Evolutionary conservation across 2,113 vertebrate species (phyloP).

Genomic region (Naja naja): DNA sequence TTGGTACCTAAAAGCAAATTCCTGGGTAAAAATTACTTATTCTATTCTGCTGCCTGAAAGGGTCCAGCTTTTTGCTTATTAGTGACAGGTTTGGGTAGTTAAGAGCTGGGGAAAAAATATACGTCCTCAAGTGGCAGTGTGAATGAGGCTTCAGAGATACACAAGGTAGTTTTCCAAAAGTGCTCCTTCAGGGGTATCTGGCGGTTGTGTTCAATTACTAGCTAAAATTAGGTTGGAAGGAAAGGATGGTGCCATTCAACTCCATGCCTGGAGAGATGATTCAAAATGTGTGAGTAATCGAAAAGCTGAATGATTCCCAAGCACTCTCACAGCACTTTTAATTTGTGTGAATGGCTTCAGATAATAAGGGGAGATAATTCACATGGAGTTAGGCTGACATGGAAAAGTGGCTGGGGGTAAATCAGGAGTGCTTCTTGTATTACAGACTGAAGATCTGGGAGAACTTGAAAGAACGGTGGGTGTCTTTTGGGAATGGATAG

Average conservation of each 20-base stretch:
- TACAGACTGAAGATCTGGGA: neutral
- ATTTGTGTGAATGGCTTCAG: neutral
- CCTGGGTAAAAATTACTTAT: constrained; percentile 51
- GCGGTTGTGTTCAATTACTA: constrained; percentile 49
- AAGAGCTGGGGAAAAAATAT: constrained; percentile 38
- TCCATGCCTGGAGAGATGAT: neutral
- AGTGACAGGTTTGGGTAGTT: constrained; percentile 45
- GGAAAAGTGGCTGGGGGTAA: neutral
- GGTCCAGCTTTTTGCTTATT: constrained; percentile 52
- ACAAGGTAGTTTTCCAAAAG: constrained; percentile 58
- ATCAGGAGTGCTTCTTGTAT: neutral
- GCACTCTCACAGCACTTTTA: neutral
- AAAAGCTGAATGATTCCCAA: neutral
- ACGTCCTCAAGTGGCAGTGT: constrained; percentile 45
- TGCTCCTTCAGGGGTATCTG: constrained; percentile 51
- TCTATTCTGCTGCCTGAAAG: constrained; percentile 47
- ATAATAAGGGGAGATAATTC: neutral
- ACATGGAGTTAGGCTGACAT: neutral
- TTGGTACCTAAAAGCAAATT: constrained; percentile 40
- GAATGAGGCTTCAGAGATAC: constrained; percentile 53
- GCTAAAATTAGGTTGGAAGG: constrained; percentile 45
- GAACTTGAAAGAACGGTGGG: neutral
- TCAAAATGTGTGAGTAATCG: neutral
- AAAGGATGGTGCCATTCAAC: constrained; percentile 23
- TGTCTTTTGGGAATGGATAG: constrained; percentile 14